These are phyloP conservation scores for Chymomyza fuscimana DNA, from an alignment of 2,888 invertebrate species.

Conservation along the genomic window DNA sequence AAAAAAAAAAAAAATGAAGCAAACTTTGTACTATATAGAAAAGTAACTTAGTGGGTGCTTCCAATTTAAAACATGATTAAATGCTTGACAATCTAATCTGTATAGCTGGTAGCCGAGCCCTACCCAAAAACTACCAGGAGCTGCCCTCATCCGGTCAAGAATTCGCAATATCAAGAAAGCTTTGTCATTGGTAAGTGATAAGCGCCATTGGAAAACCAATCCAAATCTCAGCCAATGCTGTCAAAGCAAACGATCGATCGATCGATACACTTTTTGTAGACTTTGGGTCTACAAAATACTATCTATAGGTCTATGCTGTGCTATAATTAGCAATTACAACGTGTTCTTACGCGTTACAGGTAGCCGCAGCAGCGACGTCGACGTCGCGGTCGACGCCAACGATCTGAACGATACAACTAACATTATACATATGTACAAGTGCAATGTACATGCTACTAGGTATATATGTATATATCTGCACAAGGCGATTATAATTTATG, in stretches of 20 bases:
- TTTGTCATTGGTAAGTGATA: neutral
- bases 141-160: neutral
- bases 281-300: neutral
- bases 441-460: no score
- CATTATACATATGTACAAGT: neutral
- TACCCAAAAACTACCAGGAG: neutral
- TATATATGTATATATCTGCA: neutral
- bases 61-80: neutral
- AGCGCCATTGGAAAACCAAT: neutral
- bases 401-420: neutral
- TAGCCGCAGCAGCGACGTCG: constrained; percentile 17
- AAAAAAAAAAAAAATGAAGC: neutral
- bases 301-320: neutral
- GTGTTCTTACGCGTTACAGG: neutral
- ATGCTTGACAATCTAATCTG: neutral
- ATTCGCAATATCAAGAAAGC: neutral
- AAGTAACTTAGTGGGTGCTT: neutral
- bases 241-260: neutral
- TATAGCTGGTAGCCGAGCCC: neutral
- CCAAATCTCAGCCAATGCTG: neutral
- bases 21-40: neutral
- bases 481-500: neutral
- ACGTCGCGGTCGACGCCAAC: constrained; percentile 6
- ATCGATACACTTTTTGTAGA: neutral
- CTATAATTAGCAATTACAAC: neutral